A percentile compares a stretch with the other conserved stretches of the same genome.
Conservation (phyloP, 2,113 vertebrate species). For the Stomatorhinus ivindoensis region DNA sequence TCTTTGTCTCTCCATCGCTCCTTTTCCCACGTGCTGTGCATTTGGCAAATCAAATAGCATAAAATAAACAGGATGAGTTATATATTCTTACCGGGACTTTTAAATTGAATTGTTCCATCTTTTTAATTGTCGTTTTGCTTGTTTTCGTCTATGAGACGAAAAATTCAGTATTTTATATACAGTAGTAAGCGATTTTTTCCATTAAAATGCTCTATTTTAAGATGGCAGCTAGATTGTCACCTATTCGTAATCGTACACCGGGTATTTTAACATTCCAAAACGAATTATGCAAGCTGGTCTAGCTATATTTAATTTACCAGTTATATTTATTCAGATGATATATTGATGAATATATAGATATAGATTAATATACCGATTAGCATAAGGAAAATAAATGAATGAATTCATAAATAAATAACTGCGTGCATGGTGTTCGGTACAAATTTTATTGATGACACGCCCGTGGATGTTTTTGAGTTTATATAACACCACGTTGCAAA, state of each 20-base stretch:
- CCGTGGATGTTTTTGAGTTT: neutral
- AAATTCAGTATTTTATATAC: neutral
- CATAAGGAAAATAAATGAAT: neutral
- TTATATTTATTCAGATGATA: neutral
- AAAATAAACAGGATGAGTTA: neutral
- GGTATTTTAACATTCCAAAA: neutral
- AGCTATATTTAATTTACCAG: neutral
- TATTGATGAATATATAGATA: neutral
- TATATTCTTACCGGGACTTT: neutral
- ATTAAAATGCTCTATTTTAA: neutral
- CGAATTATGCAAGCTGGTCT: neutral
- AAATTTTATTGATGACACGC: neutral
- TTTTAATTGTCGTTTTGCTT: neutral
- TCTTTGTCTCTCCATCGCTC: neutral
- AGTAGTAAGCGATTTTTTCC: neutral
- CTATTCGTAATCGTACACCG: neutral
- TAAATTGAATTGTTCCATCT: neutral
- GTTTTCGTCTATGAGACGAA: neutral
- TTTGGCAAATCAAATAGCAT: neutral
- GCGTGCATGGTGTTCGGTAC: neutral
- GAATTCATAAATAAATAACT: neutral
- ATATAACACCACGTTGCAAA: neutral
- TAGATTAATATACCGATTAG: neutral
- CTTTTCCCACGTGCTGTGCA: neutral
- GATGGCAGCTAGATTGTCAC: neutral